Percentiles rank a stretch among this genome's conserved stretches.
These are phyloP conservation scores for Argyresthia goedartella DNA, from an alignment of 2,888 invertebrate genomes.

Conservation along the genomic window DNA sequence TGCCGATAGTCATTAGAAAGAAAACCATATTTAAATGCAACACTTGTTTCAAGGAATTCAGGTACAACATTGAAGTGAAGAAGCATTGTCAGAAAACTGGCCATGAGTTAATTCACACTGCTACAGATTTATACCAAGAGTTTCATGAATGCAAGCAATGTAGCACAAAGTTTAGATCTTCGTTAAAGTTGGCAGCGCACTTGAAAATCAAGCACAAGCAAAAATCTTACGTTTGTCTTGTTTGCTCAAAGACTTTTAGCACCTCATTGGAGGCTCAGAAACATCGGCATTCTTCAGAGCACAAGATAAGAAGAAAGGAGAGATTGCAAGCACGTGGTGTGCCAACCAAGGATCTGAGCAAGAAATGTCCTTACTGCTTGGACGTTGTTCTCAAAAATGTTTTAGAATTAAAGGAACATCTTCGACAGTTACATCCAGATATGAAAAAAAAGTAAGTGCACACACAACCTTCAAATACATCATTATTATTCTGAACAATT, in stretches of 20 bases:
- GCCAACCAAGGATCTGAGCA: conserved; percentile 42
- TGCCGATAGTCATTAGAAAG: conserved; percentile 83
- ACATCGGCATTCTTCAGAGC: conserved; percentile 76
- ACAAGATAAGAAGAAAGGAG: conserved; percentile 71
- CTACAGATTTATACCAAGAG: conserved; percentile 76
- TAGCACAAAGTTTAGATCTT: conserved; percentile 69
- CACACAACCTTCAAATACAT: neutral
- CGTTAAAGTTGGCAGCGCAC: conserved; percentile 77
- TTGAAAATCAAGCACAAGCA: conserved; percentile 72
- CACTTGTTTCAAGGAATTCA: conserved; percentile 77
- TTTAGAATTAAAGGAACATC: conserved; percentile 73
- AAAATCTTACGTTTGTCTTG: conserved; percentile 75
- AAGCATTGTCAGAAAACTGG: conserved; percentile 68
- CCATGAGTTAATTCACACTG: conserved; percentile 61
- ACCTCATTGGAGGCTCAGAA: conserved; percentile 72
- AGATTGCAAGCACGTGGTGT: conserved; percentile 42
- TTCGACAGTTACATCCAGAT: conserved; percentile 72
- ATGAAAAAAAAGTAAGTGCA: conserved; percentile 74
- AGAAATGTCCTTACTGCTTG: conserved; percentile 74
- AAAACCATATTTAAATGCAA: conserved; percentile 74
- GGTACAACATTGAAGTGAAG: conserved; percentile 81
- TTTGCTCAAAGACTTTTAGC: conserved; percentile 75
- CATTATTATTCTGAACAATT: neutral
- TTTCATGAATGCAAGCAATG: conserved; percentile 74
- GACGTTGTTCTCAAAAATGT: conserved; percentile 60